Percentiles rank a stretch among this genome's conserved stretches.
Conservation (phyloP, 2,113 vertebrate genomes). For the Burhinus bistriatus region DNA sequence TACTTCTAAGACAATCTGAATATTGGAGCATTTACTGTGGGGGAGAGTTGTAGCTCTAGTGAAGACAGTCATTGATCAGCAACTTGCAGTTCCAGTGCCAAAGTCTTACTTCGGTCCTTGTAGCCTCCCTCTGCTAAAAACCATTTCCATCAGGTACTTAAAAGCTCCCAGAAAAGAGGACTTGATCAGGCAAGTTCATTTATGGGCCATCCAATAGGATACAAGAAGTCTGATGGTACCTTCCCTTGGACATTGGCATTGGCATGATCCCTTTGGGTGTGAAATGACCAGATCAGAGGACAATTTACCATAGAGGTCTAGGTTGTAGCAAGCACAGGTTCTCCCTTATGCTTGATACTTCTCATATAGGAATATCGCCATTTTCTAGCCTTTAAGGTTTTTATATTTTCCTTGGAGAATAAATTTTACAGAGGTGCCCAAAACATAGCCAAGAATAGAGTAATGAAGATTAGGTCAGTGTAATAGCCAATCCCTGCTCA, state of each 20-base stretch:
- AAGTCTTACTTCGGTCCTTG: neutral
- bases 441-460: neutral
- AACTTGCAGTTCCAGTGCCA: neutral
- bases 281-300: neutral
- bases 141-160: neutral
- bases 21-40: neutral
- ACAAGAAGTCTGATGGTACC: neutral
- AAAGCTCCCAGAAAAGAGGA: neutral
- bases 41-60: neutral
- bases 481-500: neutral
- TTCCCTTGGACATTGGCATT: neutral
- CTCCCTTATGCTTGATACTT: neutral
- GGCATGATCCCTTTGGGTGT: neutral
- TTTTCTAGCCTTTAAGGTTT: neutral
- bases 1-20: neutral
- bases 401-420: neutral
- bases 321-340: neutral
- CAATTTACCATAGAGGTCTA: neutral
- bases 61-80: neutral
- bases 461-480: neutral
- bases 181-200: neutral
- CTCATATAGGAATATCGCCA: neutral
- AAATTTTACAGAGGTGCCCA: neutral
- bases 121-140: neutral
- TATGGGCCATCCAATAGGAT: neutral